Conservation (phyloP, 2,797 vertebrate genomes). For the Pipistrellus nathusii region DNA sequence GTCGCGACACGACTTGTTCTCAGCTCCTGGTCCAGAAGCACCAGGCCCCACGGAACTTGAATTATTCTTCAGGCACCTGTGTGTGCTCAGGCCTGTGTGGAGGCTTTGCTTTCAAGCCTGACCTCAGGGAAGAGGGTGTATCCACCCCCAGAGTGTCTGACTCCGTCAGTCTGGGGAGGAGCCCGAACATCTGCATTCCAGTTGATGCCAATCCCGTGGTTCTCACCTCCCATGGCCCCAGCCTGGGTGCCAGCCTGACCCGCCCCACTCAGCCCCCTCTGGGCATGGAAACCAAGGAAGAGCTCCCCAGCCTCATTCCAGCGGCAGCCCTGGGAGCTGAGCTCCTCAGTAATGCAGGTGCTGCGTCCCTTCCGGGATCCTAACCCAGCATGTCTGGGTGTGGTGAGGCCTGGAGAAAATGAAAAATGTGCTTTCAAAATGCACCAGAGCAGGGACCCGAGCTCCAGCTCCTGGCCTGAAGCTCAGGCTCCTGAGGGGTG, state of each 20-base stretch:
- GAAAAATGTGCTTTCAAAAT: not conserved
- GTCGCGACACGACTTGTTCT: rapidly evolving
- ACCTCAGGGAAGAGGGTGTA: not conserved
- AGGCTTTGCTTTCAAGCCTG: not conserved
- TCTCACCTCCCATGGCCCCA: not conserved
- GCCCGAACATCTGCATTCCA: not conserved
- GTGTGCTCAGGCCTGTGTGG: rapidly evolving
- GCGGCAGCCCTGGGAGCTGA: not conserved
- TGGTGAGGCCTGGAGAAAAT: not conserved
- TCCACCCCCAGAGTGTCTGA: not conserved
- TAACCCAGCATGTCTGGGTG: not conserved
- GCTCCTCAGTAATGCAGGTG: not conserved
- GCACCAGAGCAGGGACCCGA: not conserved
- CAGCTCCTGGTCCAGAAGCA: not conserved
- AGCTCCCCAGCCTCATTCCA: not conserved
- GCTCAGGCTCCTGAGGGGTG: not conserved
- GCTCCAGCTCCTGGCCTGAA: not conserved
- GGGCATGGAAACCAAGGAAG: not conserved
- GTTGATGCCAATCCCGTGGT: not conserved
- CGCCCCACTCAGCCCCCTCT: not conserved
- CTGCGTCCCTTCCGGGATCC: not conserved
- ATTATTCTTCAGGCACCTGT: not conserved
- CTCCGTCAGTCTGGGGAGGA: not conserved
- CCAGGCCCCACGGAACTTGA: not conserved
- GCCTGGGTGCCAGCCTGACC: not conserved